A percentile compares a stretch with the other conserved stretches of the same genome.
Evolutionary conservation across 2,797 vertebrate species (phyloP).

Genomic region (Anguilla megastoma): DNA sequence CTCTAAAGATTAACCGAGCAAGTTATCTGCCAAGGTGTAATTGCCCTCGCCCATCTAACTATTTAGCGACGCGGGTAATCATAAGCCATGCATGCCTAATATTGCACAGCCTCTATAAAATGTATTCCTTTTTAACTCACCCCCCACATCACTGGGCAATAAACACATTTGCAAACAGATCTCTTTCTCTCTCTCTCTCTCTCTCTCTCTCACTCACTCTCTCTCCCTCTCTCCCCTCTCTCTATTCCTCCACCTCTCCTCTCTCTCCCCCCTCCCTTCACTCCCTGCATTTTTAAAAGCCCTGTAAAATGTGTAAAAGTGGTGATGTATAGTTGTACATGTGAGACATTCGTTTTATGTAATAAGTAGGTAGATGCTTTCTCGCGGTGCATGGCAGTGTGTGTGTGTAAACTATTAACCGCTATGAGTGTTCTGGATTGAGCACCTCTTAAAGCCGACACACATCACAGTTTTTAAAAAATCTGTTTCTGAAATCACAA

Average conservation of each 20-base stretch:
- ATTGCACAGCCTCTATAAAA: conserved; percentile 54
- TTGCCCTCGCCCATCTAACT: conserved; percentile 46
- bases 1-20: conserved; percentile 54
- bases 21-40: conserved; percentile 47
- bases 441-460: neutral
- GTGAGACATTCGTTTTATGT: neutral
- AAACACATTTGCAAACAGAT: conserved; percentile 45
- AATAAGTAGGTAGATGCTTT: neutral
- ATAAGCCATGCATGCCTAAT: conserved; percentile 59
- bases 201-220: neutral
- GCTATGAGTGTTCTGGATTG: neutral
- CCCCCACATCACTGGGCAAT: conserved; percentile 48
- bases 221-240: neutral
- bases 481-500: neutral
- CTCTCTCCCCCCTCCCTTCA: neutral
- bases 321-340: neutral
- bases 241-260: neutral
- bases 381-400: neutral
- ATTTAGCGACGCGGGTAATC: conserved; percentile 59
- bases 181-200: neutral
- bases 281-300: neutral
- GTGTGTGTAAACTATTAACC: neutral
- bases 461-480: neutral
- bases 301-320: neutral
- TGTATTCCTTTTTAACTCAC: conserved; percentile 48